Evolutionary conservation across 2,797 vertebrate genomes (phyloP).

Genomic region (Chelonia mydas): DNA sequence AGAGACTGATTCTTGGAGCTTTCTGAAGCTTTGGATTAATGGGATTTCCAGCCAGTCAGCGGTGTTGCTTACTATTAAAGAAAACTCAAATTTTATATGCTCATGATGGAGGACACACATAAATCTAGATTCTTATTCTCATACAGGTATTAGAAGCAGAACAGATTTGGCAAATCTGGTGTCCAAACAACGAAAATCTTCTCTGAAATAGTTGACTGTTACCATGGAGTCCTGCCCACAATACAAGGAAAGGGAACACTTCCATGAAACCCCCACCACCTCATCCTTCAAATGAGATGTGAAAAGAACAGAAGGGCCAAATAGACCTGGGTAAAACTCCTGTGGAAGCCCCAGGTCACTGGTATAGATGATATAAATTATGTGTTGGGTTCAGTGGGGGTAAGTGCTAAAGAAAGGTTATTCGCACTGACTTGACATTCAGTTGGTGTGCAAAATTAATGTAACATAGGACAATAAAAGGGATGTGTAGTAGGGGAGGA

Average conservation of each 20-base stretch:
- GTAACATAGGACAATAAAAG: background rate
- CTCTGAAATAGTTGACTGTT: background rate
- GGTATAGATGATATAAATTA: background rate
- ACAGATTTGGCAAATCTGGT: background rate
- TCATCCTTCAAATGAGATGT: background rate
- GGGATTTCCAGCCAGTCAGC: background rate
- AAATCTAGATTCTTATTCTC: conserved; percentile 1
- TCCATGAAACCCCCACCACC: background rate
- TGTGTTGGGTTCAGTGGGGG: background rate
- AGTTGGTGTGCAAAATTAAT: background rate
- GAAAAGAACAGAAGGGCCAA: background rate
- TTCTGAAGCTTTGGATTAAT: conserved; percentile 17
- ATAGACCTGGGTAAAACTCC: background rate
- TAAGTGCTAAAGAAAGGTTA: background rate
- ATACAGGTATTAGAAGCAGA: background rate
- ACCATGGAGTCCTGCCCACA: background rate
- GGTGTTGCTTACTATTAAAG: background rate
- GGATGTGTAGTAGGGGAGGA: background rate
- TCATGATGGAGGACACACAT: background rate
- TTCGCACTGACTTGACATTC: background rate
- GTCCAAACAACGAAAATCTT: background rate
- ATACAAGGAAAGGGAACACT: background rate
- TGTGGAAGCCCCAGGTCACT: background rate
- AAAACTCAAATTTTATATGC: background rate
- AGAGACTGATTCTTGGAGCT: background rate